phyloP scores from a whole-genome alignment of 2,797 vertebrate genomes.

The Falco novaeseelandiae region DNA sequence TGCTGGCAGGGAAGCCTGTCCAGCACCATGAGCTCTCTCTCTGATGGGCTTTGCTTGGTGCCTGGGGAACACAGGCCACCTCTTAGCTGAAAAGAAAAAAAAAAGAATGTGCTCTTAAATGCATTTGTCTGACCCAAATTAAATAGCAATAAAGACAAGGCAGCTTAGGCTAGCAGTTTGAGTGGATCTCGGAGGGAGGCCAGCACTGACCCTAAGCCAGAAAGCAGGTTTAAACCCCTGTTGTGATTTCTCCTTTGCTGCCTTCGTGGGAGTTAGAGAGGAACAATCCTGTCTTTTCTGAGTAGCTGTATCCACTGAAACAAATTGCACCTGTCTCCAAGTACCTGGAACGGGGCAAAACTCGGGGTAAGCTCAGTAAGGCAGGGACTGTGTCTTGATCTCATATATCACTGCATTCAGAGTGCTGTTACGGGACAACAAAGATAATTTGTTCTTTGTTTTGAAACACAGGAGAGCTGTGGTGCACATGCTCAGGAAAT shows the following conservation, averaged over 20 bases:
- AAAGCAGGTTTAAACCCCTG: background rate
- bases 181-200: background rate
- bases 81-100: background rate
- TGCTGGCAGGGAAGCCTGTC: background rate
- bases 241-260: background rate
- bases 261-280: background rate
- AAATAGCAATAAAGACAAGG: background rate
- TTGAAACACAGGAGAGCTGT: background rate
- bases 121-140: background rate
- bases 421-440: background rate
- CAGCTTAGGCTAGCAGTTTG: background rate
- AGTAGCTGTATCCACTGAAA: background rate
- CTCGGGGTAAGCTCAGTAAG: background rate
- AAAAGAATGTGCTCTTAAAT: background rate
- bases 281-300: background rate
- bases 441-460: constrained; percentile 50
- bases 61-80: background rate
- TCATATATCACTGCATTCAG: accelerated
- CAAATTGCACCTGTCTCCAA: background rate
- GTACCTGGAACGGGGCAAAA: background rate
- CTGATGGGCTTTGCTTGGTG: background rate
- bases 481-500: background rate
- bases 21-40: background rate
- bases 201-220: background rate
- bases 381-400: background rate